Conservation (phyloP, 2,113 vertebrate species). For the Pongo pygmaeus region DNA sequence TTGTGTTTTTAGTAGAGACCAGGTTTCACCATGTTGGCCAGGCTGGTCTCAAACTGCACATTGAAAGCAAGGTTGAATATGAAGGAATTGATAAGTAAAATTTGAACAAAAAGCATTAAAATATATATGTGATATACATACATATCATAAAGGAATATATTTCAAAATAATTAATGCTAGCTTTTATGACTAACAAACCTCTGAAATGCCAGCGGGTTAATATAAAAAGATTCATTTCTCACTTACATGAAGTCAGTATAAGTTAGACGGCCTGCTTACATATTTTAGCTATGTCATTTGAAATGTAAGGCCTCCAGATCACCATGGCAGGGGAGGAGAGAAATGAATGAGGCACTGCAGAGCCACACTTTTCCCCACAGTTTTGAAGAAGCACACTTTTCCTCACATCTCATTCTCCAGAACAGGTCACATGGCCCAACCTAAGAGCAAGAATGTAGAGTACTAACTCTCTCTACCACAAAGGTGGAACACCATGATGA, state of each 20-base stretch:
- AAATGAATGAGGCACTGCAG: background rate
- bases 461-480: background rate
- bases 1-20: background rate
- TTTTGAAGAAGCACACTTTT: background rate
- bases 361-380: background rate
- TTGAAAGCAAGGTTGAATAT: background rate
- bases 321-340: background rate
- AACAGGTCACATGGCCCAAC: background rate
- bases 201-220: background rate
- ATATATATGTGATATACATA: background rate
- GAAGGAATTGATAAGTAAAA: background rate
- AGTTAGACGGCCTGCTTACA: background rate
- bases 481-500: background rate
- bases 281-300: background rate
- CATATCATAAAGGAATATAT: background rate
- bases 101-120: background rate
- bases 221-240: background rate
- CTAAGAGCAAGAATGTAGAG: background rate
- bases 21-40: background rate
- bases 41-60: background rate
- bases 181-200: background rate
- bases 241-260: background rate
- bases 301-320: background rate
- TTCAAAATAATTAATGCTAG: background rate
- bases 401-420: background rate